A percentile compares a stretch with the other conserved stretches of the same genome.
phyloP scores from a whole-genome alignment of 2,888 invertebrate species.

The Mamestra brassicae region DNA sequence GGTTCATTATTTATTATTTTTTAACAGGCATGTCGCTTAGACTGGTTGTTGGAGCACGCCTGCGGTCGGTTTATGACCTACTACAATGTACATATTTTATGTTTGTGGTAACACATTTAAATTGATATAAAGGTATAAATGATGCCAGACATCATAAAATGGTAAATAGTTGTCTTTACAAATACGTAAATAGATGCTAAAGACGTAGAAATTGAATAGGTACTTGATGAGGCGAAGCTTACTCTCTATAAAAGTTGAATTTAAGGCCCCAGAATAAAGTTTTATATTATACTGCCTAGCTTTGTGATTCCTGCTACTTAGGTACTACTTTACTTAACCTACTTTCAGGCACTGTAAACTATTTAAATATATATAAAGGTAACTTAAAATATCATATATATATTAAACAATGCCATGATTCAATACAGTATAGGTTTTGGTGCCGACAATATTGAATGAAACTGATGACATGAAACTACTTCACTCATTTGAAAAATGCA shows the following conservation, averaged over 20 bases:
- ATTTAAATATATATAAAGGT: slow-evolving; percentile 30
- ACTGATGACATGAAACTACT: slow-evolving; percentile 12
- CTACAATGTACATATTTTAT: slow-evolving; percentile 13
- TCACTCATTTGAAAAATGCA: slow-evolving; percentile 3
- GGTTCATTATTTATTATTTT: slow-evolving; percentile 15
- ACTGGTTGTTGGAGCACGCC: neutral
- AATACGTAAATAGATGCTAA: neutral
- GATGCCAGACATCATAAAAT: slow-evolving; percentile 19
- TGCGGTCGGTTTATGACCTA: slow-evolving; percentile 21
- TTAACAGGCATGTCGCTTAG: neutral
- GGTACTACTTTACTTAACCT: neutral
- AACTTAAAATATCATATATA: slow-evolving; percentile 10
- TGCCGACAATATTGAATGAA: neutral
- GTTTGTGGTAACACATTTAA: slow-evolving; percentile 5
- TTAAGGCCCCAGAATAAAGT: neutral
- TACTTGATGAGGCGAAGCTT: neutral
- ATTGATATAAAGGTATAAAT: neutral
- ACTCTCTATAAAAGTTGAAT: neutral
- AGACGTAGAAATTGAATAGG: neutral
- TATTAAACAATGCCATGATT: slow-evolving; percentile 13
- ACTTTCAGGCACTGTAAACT: slow-evolving; percentile 13
- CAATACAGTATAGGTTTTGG: neutral
- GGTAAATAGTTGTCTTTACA: neutral
- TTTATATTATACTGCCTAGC: neutral
- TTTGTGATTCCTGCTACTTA: neutral